These are phyloP conservation scores for Calyptommatus sinebrachiatus DNA, from an alignment of 2,113 vertebrate genomes.

Conservation along the genomic window DNA sequence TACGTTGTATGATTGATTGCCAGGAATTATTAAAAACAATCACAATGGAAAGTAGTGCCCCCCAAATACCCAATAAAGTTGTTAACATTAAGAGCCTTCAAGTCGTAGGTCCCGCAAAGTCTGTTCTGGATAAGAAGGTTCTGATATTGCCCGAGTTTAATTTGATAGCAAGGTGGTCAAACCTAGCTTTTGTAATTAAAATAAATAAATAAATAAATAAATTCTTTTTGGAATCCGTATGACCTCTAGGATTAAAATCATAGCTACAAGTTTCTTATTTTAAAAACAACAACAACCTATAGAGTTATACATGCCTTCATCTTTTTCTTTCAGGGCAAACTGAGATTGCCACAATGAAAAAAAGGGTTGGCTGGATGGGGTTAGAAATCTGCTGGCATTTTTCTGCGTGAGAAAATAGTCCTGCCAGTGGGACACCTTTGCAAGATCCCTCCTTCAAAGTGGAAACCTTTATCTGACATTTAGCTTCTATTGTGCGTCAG, in stretches of 20 bases:
- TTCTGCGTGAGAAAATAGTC: slow-evolving; percentile 15
- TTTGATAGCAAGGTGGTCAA: no score
- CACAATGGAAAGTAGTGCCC: no score
- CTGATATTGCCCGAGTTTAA: no score
- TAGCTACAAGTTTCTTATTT: neutral
- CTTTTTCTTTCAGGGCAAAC: slow-evolving; percentile 7
- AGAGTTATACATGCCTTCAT: slow-evolving; percentile 8
- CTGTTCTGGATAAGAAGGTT: no score
- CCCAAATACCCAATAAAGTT: no score
- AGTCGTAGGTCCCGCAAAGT: no score
- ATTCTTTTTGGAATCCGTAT: neutral
- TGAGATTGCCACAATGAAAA: neutral
- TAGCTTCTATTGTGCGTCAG: neutral
- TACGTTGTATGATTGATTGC: no score
- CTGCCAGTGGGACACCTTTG: slow-evolving; percentile 6
- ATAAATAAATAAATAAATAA: no score
- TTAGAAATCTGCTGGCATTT: slow-evolving; percentile 12
- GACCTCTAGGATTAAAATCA: neutral
- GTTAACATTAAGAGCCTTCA: no score
- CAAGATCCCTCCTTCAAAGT: neutral
- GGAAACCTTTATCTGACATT: neutral
- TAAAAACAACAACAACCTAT: neutral
- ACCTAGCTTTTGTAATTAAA: no score
- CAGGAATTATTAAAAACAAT: no score
- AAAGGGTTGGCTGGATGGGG: neutral